A percentile compares a stretch with the other conserved stretches of the same genome.
phyloP scores from a whole-genome alignment of 1,140 invertebrate genomes.

The Zophobas atratus region DNA sequence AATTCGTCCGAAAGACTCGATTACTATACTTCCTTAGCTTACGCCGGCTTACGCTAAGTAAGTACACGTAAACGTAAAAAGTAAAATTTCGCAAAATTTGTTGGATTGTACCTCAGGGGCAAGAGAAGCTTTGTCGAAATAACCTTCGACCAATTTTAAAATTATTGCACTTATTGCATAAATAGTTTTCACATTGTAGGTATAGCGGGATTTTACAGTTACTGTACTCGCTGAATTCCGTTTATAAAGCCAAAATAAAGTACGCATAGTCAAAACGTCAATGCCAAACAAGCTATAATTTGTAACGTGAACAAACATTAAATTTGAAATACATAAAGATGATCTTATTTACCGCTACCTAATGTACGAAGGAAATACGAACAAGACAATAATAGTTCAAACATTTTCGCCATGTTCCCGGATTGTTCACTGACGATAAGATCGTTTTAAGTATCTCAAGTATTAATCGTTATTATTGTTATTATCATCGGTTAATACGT shows the following conservation, averaged over 20 bases:
- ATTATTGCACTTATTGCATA: no score
- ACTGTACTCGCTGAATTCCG: neutral
- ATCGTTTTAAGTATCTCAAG: neutral
- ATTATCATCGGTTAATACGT: constrained; percentile 14
- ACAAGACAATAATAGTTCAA: no score
- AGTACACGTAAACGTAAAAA: no score
- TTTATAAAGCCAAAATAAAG: constrained; percentile 22
- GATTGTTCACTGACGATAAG: neutral
- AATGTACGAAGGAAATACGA: neutral
- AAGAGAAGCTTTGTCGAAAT: no score
- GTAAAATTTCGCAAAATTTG: no score
- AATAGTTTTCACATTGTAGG: neutral
- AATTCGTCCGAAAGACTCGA: no score
- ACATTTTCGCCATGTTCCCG: no score
- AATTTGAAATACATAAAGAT: constrained; percentile 20
- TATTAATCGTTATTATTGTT: constrained; percentile 16
- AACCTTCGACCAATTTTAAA: no score
- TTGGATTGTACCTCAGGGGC: no score
- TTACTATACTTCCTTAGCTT: no score
- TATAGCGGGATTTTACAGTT: neutral
- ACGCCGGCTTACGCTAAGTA: no score
- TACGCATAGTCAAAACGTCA: constrained; percentile 23
- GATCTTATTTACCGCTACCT: neutral
- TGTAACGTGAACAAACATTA: constrained; percentile 23
- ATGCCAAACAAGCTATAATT: constrained; percentile 36